Evolutionary conservation across 2,888 invertebrate genomes (phyloP), one percentile per base, ranked within the genome.

Genomic region (Artemia sp.): DNA sequence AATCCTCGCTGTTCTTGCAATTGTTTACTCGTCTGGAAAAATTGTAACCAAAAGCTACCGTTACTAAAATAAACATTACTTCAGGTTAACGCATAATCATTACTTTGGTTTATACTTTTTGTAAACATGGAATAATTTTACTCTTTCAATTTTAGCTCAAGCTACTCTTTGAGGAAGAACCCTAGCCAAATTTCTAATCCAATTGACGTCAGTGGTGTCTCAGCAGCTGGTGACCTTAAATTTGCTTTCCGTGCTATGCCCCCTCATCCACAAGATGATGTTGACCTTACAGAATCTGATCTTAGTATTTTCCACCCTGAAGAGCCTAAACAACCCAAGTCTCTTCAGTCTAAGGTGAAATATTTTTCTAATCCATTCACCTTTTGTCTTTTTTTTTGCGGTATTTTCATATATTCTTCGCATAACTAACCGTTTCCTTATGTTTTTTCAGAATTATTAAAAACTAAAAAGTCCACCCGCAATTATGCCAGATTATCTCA

Each of bases 171-270:
- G 67, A 71, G 67, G 19, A 52, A 66, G 19, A 52, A 66, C 3
- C 69, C 71, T n/a, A 67, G 67, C 7, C 58, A 69, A 14, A 71
- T 71, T 14, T 53, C 67, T 58, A 71, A 71, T 53, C 67, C 71
- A 8, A 14, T 71, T 19, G 70, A 70, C 58, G 58, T 66, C 52
- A 12, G 51, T 66, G 67, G 53, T 53, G 52, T 53, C 50, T 66
- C 71, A 66, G 67, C 69, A 19, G 24, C 52, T 14, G 58, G 69
- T 53, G 58, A 69, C 52, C 51, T 67, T 10, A 38, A 58, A 38
- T 68, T 52, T 51, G 66, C 53, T 67, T 67, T 64, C 67, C 69
- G 70, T 51, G 52, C 58, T 51, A 66, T 58, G 38, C 69, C 69
- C 12, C 70, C 68, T 12, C 64, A 58, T 4, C 38, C 67, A 50